These are phyloP conservation scores for Beroe ovata DNA, from an alignment of 37 sponge, comb jelly and placozoan genomes.

Conservation along the genomic window DNA sequence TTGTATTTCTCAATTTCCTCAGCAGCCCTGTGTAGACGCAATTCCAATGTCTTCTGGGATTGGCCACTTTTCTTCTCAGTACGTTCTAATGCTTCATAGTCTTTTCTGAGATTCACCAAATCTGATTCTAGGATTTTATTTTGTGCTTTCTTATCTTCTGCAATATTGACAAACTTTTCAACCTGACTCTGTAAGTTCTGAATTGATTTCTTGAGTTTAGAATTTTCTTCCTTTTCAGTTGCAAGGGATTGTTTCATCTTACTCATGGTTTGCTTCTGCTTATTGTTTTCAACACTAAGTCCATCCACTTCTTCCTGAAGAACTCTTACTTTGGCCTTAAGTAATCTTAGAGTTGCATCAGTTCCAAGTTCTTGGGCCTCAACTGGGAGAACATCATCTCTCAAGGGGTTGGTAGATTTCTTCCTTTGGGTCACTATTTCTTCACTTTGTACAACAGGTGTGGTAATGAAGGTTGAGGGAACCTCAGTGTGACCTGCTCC, in stretches of 20 bases:
- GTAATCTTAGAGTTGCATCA: conserved; percentile 79
- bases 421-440: neutral
- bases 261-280: conserved; percentile 6
- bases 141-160: conserved; percentile 75
- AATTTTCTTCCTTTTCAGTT: conserved; percentile 69
- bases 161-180: conserved; percentile 72
- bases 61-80: conserved; percentile 74
- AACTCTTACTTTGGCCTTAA: conserved; percentile 94
- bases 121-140: conserved; percentile 77
- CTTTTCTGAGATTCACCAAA: conserved; percentile 79
- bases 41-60: conserved; percentile 85
- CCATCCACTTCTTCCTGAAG: conserved; percentile 94
- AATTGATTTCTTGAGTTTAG: conserved; percentile 70
- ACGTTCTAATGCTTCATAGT: conserved; percentile 78
- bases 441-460: neutral
- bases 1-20: conserved; percentile 95
- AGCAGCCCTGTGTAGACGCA: conserved; percentile 82
- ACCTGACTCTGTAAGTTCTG: conserved; percentile 72
- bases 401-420: neutral
- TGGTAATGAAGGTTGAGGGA: neutral
- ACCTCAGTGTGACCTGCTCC: neutral
- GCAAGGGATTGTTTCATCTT: neutral
- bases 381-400: conserved; percentile 22
- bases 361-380: conserved; percentile 43
- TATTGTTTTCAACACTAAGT: conserved; percentile 73